Evolutionary conservation across 2,888 invertebrate species (phyloP), one percentile per base, ranked within the genome.

Genomic region (Temnothorax rugatulus): DNA sequence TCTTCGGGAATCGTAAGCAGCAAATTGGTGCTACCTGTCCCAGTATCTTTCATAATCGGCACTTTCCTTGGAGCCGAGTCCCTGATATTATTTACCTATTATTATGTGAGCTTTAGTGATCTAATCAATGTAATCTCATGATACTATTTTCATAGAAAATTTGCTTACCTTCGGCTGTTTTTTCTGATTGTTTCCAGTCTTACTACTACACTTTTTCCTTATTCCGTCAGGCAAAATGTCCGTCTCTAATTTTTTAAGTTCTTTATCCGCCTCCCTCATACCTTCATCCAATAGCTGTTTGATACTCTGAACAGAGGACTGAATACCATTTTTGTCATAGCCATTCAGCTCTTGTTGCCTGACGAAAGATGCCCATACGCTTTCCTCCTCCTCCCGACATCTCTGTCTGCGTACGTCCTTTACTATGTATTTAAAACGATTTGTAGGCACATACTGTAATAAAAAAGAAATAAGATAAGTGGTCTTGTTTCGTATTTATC

Each of bases 361-460:
- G 3, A 93, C 88, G 25, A 93, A 93, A 1, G 90, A 89, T 15
- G 88, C 86, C 93, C 94, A 94, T 15, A 91, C 74, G 54, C 88
- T 90, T 47, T 94, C 94, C 66, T 94, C 94, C 21, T 93, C 91
- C 38, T 91, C 86, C 64, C 88, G 90, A 8, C 87, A 84, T 82
- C 93, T 91, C 61, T 92, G 91, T 82, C 93, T 92, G 54, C 86
- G 91, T 4, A 93, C 94, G 73, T 92, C 91, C 84, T 93, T 93
- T 21, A 94, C 89, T 76, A 94, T 91, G 59, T 92, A 82, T 84
- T 93, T 93, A 74, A 94, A 93, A 83, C 93, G 92, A 82, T 89
- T 90, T 61, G 91, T 90, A 54, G 94, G 93, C 74, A 94, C 88
- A 57, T 94, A 94, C 95, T 95, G 73, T 15, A 63, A 88, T 47